Percentiles rank a stretch among this genome's conserved stretches.
These are phyloP conservation scores for Anoplius nigerrimus DNA, from an alignment of 2,888 invertebrate genomes.

Conservation along the genomic window DNA sequence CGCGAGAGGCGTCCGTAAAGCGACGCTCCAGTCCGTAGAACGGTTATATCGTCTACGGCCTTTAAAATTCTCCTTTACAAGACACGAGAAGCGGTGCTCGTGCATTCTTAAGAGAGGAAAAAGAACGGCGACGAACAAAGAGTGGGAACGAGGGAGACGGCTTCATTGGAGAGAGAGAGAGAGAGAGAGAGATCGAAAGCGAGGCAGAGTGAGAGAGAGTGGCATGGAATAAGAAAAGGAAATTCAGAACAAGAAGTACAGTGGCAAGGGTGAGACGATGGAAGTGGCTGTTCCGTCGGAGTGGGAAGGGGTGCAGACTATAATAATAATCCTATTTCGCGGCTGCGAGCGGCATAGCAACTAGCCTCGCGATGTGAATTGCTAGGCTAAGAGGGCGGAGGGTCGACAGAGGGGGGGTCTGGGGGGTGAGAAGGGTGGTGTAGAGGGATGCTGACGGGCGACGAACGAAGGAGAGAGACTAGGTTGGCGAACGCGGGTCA, in stretches of 20 bases:
- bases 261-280: neutral
- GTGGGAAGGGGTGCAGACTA: constrained; percentile 49
- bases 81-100: neutral
- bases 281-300: constrained; percentile 34
- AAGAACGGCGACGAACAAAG: neutral
- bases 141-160: constrained; percentile 14
- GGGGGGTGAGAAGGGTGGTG: neutral
- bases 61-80: too few relatives aligned
- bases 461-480: constrained; percentile 31
- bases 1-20: too few relatives aligned
- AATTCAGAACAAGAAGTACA: constrained; percentile 1
- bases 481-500: constrained; percentile 52
- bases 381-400: constrained; percentile 41
- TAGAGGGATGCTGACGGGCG: constrained; percentile 21
- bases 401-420: constrained; percentile 8
- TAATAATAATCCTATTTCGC: constrained; percentile 72
- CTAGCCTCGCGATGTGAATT: constrained; percentile 62
- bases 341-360: constrained; percentile 70
- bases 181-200: constrained; percentile 11
- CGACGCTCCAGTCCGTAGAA: too few relatives aligned
- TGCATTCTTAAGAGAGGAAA: neutral
- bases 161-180: too few relatives aligned
- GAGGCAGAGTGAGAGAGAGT: neutral
- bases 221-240: constrained; percentile 9
- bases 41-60: too few relatives aligned